Conservation (phyloP, 2,888 invertebrate species). For the Drosophila siamana region DNA sequence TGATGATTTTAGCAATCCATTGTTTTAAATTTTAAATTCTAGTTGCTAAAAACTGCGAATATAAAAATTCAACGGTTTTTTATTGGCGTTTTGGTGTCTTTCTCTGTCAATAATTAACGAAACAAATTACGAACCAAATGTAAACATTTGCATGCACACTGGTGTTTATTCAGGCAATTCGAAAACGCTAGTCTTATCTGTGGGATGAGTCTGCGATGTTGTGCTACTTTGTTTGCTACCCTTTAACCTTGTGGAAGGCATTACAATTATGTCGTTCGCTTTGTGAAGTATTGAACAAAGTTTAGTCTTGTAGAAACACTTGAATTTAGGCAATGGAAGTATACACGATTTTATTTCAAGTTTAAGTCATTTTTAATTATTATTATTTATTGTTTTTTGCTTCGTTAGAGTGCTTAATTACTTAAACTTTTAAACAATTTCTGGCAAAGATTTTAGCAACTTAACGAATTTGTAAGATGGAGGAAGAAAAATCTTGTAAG, state of each 20-base stretch:
- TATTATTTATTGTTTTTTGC: too few relatives aligned
- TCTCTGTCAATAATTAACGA: background rate
- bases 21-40: background rate
- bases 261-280: background rate
- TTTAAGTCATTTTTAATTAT: too few relatives aligned
- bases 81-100: background rate
- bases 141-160: background rate
- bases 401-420: too few relatives aligned
- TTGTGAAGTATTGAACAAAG: background rate
- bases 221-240: conserved; percentile 2
- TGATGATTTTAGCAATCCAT: background rate
- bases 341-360: too few relatives aligned
- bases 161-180: background rate
- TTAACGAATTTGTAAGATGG: too few relatives aligned
- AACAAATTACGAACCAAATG: background rate
- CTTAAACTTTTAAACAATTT: too few relatives aligned
- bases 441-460: too few relatives aligned
- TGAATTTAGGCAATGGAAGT: too few relatives aligned
- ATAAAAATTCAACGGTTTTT: background rate
- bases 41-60: background rate
- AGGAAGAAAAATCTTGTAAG: too few relatives aligned
- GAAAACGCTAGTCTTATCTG: conserved; percentile 16
- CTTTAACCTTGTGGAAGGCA: background rate
- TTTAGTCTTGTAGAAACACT: background rate
- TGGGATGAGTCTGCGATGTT: background rate